These are phyloP conservation scores for Amphipoea oculea DNA, from an alignment of 2,888 invertebrate species.

Conservation along the genomic window DNA sequence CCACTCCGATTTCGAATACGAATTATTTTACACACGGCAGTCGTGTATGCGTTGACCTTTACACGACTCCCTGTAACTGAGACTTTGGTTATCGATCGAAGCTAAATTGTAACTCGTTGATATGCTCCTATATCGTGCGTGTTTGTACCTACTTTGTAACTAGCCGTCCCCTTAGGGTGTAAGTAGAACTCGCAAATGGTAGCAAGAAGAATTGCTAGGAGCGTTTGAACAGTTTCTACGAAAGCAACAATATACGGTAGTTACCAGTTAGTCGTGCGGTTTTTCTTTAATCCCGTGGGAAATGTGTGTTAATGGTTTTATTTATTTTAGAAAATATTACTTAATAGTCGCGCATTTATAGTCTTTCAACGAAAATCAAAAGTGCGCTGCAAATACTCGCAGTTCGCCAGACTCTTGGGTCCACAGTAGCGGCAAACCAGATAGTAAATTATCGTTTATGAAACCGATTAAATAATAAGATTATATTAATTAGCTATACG, in stretches of 20 bases:
- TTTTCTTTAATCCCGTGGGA: conserved; percentile 55
- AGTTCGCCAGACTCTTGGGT: not conserved
- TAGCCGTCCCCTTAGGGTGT: conserved; percentile 45
- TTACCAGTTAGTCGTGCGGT: conserved; percentile 22
- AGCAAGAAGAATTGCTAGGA: conserved; percentile 43
- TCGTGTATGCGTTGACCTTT: conserved; percentile 78
- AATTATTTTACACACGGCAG: conserved; percentile 80
- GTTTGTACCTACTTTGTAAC: conserved; percentile 36
- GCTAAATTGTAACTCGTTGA: conserved; percentile 71
- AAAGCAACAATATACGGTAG: conserved; percentile 30
- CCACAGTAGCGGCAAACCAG: not conserved
- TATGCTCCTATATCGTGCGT: conserved; percentile 43
- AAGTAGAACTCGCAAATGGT: conserved; percentile 57
- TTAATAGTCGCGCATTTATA: not conserved
- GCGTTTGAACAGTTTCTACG: conserved; percentile 53
- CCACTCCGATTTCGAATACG: conserved; percentile 71
- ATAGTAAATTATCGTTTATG: not conserved
- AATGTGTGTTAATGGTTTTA: conserved; percentile 16
- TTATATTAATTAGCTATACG: not conserved
- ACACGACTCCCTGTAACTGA: conserved; percentile 78
- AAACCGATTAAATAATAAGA: not conserved
- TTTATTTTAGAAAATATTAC: conserved; percentile 2
- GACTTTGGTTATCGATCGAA: conserved; percentile 67
- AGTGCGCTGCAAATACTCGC: not conserved
- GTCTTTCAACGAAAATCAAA: not conserved